Base-by-base conservation (phyloP, 2,888 invertebrate species). In the Hanleya hanleyi region DNA sequence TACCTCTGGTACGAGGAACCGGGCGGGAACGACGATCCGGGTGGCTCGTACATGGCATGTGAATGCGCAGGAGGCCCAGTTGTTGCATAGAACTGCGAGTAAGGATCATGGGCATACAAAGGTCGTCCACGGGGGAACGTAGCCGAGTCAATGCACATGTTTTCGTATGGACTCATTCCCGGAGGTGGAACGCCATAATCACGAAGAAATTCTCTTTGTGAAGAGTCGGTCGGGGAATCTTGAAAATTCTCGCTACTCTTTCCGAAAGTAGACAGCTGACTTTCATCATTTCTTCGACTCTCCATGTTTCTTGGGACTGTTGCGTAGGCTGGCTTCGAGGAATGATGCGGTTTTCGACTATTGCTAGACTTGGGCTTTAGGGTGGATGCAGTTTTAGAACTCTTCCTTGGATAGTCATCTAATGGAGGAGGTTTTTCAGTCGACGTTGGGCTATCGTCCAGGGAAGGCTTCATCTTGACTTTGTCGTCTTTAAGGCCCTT, bases 81-180 rank as follows among this genome's bases (percentile, higher is more conserved):
- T 29, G 57, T 22, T 57, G 57, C 57, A 57, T 57, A 57, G 57
- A 29, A 57, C 57, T 57, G 57, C 18, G 57, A 22, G 32, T 57
- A 57, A 2, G 57, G 57, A 29, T 57, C 57, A 15, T 22, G 57
- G 15, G 29, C 57, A n/a, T n/a, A n/a, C 1, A 57, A 32, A 29
- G 57, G 57, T 22, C 57, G 22, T 29, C 57, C 57, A 15, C 57
- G 22, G 15, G 57, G 57, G 9, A 57, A 57, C 32, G 57, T 57
- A 32, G 57, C 57, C 1, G 57, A 57, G 29, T 26, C 29, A 22
- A 57, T 57, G 9, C 57, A 57, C 15, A 57, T 57, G 9, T 57
- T 57, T 26, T 57, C 57, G 57, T 57, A 57, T 15, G 26, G 57
- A 57, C 57, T 32, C 26, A 12, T 29, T 29, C 26, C 26, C 22